Conservation (phyloP, 2,888 invertebrate species). For the Anarsia innoxiella region DNA sequence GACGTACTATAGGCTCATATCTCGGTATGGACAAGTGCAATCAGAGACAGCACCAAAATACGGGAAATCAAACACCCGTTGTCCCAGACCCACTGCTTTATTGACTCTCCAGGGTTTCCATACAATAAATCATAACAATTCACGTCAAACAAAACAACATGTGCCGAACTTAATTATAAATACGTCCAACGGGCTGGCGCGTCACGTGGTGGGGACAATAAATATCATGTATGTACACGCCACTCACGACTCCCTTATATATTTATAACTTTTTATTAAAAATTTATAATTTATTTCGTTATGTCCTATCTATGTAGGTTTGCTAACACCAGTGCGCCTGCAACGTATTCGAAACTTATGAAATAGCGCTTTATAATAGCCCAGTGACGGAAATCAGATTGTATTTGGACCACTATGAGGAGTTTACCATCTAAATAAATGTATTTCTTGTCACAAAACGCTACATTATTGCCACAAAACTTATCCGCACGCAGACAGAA, state of each 20-base stretch:
- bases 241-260: slow-evolving; percentile 52
- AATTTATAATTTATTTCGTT: slow-evolving; percentile 73
- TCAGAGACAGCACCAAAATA: no score
- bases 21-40: neutral
- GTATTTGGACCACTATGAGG: neutral
- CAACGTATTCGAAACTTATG: slow-evolving; percentile 5
- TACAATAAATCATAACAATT: slow-evolving; percentile 75
- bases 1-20: no score
- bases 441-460: no score
- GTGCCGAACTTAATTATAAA: slow-evolving; percentile 68
- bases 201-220: slow-evolving; percentile 60
- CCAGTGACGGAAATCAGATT: neutral
- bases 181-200: slow-evolving; percentile 65
- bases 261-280: slow-evolving; percentile 61
- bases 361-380: neutral
- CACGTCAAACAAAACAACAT: slow-evolving; percentile 73
- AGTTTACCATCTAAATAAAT: no score
- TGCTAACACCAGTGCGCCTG: slow-evolving; percentile 27
- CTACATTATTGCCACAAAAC: no score
- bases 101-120: slow-evolving; percentile 74
- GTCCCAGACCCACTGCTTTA: slow-evolving; percentile 75
- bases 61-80: slow-evolving; percentile 66
- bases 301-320: slow-evolving; percentile 71
- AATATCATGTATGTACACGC: slow-evolving; percentile 72
- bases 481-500: no score